Conservation (phyloP, 2,113 vertebrate species). For the Rynchops niger region DNA sequence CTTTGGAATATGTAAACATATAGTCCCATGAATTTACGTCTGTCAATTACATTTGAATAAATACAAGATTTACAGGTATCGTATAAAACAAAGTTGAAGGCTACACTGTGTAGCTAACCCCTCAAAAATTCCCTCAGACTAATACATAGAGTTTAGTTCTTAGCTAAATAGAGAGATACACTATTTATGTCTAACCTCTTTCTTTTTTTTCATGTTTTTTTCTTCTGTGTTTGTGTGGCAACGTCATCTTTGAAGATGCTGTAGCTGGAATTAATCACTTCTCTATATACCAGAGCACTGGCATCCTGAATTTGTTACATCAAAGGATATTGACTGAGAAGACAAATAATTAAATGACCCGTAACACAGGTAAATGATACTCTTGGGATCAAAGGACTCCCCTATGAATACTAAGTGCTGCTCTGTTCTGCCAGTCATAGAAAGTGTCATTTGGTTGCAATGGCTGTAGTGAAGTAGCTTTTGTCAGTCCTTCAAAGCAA, state of each 20-base stretch:
- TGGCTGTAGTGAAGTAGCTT: neutral
- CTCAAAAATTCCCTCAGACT: neutral
- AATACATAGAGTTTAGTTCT: neutral
- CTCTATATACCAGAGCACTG: neutral
- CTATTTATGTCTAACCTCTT: neutral
- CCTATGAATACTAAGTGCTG: neutral
- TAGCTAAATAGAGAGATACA: neutral
- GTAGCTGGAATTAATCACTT: conserved; percentile 20
- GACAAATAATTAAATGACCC: conserved; percentile 60
- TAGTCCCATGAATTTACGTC: neutral
- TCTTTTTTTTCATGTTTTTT: neutral
- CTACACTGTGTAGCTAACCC: neutral
- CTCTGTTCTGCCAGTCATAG: neutral
- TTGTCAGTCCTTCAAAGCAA: conserved; percentile 45
- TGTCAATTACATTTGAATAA: neutral
- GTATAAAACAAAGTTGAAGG: neutral
- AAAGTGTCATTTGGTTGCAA: neutral
- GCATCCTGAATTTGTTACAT: conserved; percentile 47
- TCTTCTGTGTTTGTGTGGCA: neutral
- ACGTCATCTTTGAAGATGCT: neutral
- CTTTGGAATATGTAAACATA: neutral
- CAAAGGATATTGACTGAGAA: conserved; percentile 46
- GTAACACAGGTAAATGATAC: conserved; percentile 41
- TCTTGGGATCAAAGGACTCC: conserved; percentile 50
- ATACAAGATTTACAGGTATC: neutral